These are phyloP conservation scores for Myodes glareolus DNA, from an alignment of 2,113 vertebrate species.

Conservation along the genomic window DNA sequence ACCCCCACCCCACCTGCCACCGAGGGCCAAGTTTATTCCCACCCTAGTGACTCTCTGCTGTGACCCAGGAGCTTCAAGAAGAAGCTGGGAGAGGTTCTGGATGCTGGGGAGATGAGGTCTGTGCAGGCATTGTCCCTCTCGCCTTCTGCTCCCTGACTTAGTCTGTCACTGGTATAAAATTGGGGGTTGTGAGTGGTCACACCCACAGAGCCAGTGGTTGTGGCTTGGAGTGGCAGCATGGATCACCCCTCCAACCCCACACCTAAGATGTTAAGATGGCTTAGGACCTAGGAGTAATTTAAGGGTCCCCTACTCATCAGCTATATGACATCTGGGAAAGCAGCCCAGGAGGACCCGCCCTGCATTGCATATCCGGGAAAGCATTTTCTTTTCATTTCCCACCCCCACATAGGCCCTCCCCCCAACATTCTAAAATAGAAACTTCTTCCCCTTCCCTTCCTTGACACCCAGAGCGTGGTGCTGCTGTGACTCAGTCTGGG, in stretches of 20 bases:
- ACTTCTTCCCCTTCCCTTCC: conserved; percentile 62
- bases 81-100: not conserved
- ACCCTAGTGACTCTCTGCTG: not conserved
- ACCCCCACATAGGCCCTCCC: conserved; percentile 7
- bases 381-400: conserved; percentile 50
- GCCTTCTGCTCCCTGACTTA: conserved; percentile 29
- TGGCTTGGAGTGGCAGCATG: not conserved
- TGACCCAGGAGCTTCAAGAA: not conserved
- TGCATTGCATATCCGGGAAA: conserved; percentile 29
- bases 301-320: not conserved
- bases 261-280: not conserved
- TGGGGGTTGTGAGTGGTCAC: conserved; percentile 49
- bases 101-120: not conserved
- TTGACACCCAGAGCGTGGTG: conserved; percentile 70
- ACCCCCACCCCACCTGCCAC: not conserved
- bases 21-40: conserved; percentile 67
- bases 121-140: not conserved
- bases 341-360: conserved; percentile 52
- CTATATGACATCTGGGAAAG: not conserved
- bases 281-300: not conserved
- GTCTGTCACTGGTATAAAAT: conserved; percentile 81
- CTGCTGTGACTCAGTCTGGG: conserved; percentile 81
- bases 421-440: conserved; percentile 81
- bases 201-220: not conserved
- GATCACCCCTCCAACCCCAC: not conserved